Evolutionary conservation across 2,113 vertebrate genomes (phyloP), one percentile per base, ranked within the genome.

Genomic region (Salvelinus namaycush): DNA sequence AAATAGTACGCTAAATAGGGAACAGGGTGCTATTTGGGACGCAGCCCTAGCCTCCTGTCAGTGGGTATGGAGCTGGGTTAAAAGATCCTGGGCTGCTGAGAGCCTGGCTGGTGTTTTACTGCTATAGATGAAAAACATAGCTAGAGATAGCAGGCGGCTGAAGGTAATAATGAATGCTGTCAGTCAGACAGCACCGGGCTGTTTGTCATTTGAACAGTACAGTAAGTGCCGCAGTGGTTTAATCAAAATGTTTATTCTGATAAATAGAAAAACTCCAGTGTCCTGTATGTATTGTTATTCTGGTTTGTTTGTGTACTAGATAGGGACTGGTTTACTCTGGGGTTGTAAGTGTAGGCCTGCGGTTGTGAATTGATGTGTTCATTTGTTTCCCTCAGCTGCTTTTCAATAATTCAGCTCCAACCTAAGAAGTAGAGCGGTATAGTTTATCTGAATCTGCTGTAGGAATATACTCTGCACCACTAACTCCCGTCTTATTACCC

Each of bases 391-490:
- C 54, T 57, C 76, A 27, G 67, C 72, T 74, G 20, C 68, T 74
- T 68, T 80, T 90, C 68, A 86, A 83, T 86, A 77, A 84, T 87
- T 89, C 76, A 86, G 11, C 77, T 39, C 59, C 77, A 83, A 88
- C 85, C 68, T 80, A 79, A 86, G 76, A 87, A 62, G 76, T 70
- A 44, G 74, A 78, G 83, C 81, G 84, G 83, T 84, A 80, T 78
- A 29, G 24, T 62, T 1, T 22, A 62, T 81, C 75, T 68, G 44
- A 78, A 79, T 65, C 57, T 77, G 67, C 64, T 68, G 73, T 24
- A 14, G 73, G 77, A 80, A 76, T 84, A 34, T 66, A 31, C 67
- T 34, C 34, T 57, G 73, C 29, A 59, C 68, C 74, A 49, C 44
- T 75, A 72, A 78, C 64, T 79, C 68, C 51, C 77, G 8, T 1